A percentile compares a stretch with the other conserved stretches of the same genome.
Evolutionary conservation across 2,888 invertebrate genomes (phyloP).

Genomic region (Chrysolina americana): DNA sequence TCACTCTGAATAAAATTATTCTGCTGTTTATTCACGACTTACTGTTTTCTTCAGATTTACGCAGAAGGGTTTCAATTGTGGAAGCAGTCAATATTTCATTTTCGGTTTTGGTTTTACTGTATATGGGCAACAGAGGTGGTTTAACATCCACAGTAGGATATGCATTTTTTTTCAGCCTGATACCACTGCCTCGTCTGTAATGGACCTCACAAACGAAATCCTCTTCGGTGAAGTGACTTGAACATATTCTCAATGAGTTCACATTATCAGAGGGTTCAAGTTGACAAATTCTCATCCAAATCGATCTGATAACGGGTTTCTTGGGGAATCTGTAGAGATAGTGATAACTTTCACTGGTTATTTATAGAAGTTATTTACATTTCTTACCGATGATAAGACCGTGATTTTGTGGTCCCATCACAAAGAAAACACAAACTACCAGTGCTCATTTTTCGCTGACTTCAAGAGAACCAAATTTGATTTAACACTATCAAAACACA

Average conservation of each 20-base stretch:
- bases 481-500: too few relatives aligned
- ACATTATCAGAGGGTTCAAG: not conserved
- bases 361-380: not conserved
- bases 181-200: not conserved
- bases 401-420: not conserved
- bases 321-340: not conserved
- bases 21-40: not conserved
- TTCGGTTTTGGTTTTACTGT: not conserved
- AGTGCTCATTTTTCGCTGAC: not conserved
- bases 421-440: not conserved
- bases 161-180: not conserved
- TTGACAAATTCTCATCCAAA: not conserved
- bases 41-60: slow-evolving; percentile 1
- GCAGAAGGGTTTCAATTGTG: not conserved
- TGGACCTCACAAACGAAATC: not conserved
- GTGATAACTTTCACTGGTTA: too few relatives aligned
- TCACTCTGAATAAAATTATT: too few relatives aligned
- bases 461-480: not conserved
- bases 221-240: not conserved
- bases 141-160: not conserved
- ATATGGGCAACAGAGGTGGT: not conserved
- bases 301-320: not conserved
- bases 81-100: not conserved
- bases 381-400: not conserved
- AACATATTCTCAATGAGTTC: not conserved